Evolutionary conservation across 2,797 vertebrate genomes (phyloP).

Genomic region (Melanogrammus aeglefinus): DNA sequence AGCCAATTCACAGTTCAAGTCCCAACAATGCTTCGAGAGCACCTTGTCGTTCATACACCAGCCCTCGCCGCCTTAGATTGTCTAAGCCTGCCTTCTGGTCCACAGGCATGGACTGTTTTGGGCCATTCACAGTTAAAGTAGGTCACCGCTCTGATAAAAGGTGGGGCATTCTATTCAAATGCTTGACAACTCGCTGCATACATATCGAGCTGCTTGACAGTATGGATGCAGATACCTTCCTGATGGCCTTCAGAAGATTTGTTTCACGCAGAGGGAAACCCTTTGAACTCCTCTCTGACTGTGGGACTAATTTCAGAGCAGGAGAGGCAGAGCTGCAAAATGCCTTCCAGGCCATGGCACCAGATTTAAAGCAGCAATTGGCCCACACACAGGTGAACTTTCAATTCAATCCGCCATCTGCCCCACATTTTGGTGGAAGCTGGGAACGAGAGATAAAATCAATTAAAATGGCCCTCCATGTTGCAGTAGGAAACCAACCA

Average conservation of each 20-base stretch:
- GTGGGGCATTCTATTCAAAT: constrained; percentile 4
- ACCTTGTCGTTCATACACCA: not conserved
- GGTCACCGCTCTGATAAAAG: constrained; percentile 3
- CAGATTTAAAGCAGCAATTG: not conserved
- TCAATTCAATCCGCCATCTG: not conserved
- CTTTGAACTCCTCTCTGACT: constrained; percentile 7
- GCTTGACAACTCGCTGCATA: too few species aligned
- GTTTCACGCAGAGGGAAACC: not conserved
- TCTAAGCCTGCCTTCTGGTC: constrained; percentile 12
- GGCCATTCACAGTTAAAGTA: not conserved
- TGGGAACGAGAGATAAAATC: constrained; percentile 4
- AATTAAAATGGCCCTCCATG: not conserved
- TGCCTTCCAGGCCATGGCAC: constrained; percentile 4
- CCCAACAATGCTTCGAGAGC: too few species aligned
- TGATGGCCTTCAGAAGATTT: constrained; percentile 6
- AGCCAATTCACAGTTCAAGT: constrained; percentile 14
- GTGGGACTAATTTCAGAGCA: constrained; percentile 6
- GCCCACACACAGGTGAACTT: not conserved
- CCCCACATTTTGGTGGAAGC: constrained; percentile 1
- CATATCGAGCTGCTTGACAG: too few species aligned
- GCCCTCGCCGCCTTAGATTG: not conserved
- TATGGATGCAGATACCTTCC: too few species aligned
- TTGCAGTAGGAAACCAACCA: not conserved
- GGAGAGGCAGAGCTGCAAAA: not conserved
- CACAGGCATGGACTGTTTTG: constrained; percentile 10